Evolutionary conservation across 2,888 invertebrate species (phyloP).

Genomic region (Acanthoscelides obtectus): DNA sequence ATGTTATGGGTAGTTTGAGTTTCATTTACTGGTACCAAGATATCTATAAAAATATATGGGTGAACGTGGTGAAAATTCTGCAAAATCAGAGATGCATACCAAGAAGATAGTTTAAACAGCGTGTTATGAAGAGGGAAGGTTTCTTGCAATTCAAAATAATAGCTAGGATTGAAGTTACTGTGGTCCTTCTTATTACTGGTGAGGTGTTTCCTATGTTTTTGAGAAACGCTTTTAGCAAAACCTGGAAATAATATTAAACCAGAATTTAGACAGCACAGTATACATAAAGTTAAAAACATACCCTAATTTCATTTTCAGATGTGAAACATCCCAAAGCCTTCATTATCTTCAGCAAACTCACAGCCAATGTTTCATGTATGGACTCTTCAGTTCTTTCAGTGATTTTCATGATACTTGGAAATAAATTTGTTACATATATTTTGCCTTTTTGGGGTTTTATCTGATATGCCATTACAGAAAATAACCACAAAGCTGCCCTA

Average conservation of each 20-base stretch:
- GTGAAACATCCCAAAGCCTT: constrained; percentile 64
- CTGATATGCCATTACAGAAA: constrained; percentile 69
- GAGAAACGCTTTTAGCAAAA: constrained; percentile 62
- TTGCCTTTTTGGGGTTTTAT: constrained; percentile 75
- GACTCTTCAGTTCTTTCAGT: constrained; percentile 67
- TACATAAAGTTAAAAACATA: constrained; percentile 18
- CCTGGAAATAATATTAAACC: constrained; percentile 44
- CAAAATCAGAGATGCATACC: constrained; percentile 42
- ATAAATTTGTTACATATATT: constrained; percentile 69
- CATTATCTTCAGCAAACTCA: constrained; percentile 61
- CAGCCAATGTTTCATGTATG: constrained; percentile 63
- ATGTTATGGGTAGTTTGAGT: constrained; percentile 50
- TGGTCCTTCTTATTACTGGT: constrained; percentile 75
- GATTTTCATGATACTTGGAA: constrained; percentile 70
- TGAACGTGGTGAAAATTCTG: constrained; percentile 5
- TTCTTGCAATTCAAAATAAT: constrained; percentile 77
- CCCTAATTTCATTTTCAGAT: constrained; percentile 67
- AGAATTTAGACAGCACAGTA: background rate
- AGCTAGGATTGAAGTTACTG: constrained; percentile 73
- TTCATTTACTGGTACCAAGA: constrained; percentile 38
- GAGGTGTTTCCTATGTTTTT: constrained; percentile 59
- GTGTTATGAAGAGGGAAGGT: constrained; percentile 59
- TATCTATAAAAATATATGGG: constrained; percentile 29
- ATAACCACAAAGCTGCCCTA: constrained; percentile 70
- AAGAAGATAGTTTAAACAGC: constrained; percentile 61